Base-by-base conservation (phyloP, 2,113 vertebrate genomes). In the Gopherus evgoodei region DNA sequence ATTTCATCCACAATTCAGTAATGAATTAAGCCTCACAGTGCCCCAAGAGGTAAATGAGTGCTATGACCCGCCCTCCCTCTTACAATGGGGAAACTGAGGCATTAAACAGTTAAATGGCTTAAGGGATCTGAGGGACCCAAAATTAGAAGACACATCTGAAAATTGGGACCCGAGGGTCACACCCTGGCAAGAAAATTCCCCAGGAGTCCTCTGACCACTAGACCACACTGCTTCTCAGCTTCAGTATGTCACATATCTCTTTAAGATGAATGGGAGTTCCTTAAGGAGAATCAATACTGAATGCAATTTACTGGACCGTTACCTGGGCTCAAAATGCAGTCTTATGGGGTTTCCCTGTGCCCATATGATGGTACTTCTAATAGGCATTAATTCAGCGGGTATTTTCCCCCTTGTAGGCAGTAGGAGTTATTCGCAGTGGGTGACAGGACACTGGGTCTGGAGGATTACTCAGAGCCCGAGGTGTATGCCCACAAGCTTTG, bases 161-260 rank as follows among this genome's bases (percentile, higher is more conserved):
- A 62, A 31, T 35, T 35, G 29, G 59, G 59, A 35, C 29, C 29
- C 29, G 8, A 12, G 29, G 31, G 29, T 62, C 29, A 35, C 59
- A 16, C 53, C 87, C 65, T 78, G 65, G 53, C 47, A 93, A 86
- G 80, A 62, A 50, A 93, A 75, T 91, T 59, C 85, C 1, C 9
- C 96, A 90, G 91, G 95, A 97, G 47, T 86, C 16, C 57, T 91
- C 84, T 95, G 94, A 95, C 93, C 95, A 94, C 80, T 8, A 93
- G 59, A 59, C 75, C 79, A 88, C 79, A 31, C 17, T 83, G 86
- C 84, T 80, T 96, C 79, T 93, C 88, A 93, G 76, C 88, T 96
- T 76, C 86, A 95, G 86, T 75, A 85, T 90, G 52, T 90, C n/a
- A 52, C 38, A 79, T 24, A 78, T 94, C 89, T 94, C 57, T 93